phyloP scores from a whole-genome alignment of 2,888 invertebrate genomes.

The Stramonita haemastoma region DNA sequence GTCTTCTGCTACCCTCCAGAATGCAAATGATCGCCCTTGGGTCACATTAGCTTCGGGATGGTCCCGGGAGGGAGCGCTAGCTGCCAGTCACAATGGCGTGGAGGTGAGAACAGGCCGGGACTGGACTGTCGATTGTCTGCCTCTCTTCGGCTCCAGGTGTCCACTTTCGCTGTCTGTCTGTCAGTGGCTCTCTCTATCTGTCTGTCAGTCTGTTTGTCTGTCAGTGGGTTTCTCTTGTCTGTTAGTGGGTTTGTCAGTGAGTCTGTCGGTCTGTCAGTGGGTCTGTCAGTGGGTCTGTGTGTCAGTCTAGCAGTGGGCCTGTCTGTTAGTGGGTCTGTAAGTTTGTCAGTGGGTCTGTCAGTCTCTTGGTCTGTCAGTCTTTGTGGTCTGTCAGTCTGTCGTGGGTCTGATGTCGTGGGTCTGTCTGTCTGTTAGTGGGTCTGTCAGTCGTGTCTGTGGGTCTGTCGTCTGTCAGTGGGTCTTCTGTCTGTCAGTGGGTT shows the following conservation, averaged over 20 bases:
- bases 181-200: neutral
- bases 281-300: neutral
- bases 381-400: neutral
- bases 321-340: neutral
- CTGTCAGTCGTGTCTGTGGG: neutral
- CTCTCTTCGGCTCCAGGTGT: neutral
- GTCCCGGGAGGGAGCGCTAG: constrained; percentile 19
- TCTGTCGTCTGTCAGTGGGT: neutral
- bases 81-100: constrained; percentile 30
- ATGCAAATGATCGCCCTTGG: constrained; percentile 41
- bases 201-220: neutral
- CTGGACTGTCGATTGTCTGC: neutral
- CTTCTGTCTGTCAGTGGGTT: neutral
- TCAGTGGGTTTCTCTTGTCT: neutral
- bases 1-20: constrained; percentile 32
- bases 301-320: too few relatives aligned
- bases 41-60: constrained; percentile 22
- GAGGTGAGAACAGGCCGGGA: constrained; percentile 9
- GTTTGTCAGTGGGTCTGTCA: neutral
- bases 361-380: neutral
- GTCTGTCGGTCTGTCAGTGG: too few relatives aligned
- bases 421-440: neutral
- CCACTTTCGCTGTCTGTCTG: neutral
- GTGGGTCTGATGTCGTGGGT: too few relatives aligned
- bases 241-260: neutral